Conservation (phyloP, 2,797 vertebrate genomes). For the Pangasius djambal region DNA sequence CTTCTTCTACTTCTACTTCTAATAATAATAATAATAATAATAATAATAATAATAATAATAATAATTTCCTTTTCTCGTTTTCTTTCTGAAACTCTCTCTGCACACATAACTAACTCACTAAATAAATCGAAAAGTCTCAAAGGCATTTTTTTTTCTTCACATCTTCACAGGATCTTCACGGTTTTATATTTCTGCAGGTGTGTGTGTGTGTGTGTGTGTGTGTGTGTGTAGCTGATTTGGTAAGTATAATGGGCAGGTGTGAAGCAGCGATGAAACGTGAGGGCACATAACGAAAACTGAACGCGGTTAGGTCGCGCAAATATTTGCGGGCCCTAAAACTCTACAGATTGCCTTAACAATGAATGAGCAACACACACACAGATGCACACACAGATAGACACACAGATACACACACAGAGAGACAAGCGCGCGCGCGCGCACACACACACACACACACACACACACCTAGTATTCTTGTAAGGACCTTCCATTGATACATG, state of each 20-base stretch:
- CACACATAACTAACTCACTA: not conserved
- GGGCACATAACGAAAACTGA: conserved; percentile 45
- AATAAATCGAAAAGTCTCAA: not conserved
- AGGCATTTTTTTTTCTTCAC: not conserved
- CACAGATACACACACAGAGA: not conserved
- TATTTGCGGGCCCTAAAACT: conserved; percentile 37
- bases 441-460: conserved; percentile 9
- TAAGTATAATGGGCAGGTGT: conserved; percentile 6
- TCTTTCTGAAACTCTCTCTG: not conserved
- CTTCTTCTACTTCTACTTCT: too few relatives aligned
- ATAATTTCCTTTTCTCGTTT: not conserved
- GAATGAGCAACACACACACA: not conserved
- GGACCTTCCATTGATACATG: not conserved
- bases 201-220: not conserved
- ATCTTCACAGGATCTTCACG: not conserved
- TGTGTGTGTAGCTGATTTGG: not conserved
- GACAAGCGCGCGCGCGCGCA: not conserved
- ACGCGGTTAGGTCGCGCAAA: conserved; percentile 40
- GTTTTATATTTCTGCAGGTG: conserved; percentile 10
- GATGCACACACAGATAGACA: not conserved
- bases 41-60: not conserved
- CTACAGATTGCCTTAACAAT: conserved; percentile 29
- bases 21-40: not conserved
- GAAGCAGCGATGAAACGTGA: conserved; percentile 39
- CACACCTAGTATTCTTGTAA: not conserved